These are phyloP conservation scores for Brachypteracias leptosomus DNA, from an alignment of 2,113 vertebrate genomes.

Conservation along the genomic window DNA sequence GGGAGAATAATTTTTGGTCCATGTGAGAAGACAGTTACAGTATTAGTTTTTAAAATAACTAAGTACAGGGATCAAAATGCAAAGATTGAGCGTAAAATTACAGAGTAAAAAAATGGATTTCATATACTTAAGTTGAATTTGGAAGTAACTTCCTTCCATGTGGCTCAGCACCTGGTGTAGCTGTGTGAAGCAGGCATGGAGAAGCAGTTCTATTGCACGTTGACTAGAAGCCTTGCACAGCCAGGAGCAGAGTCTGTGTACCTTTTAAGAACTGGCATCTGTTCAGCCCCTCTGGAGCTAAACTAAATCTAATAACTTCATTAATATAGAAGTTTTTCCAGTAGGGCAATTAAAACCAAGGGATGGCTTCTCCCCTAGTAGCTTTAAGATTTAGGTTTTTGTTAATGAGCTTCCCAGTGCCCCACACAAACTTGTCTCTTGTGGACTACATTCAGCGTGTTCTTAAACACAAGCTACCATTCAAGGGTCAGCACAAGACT, in stretches of 20 bases:
- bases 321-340: not conserved
- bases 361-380: not conserved
- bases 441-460: not conserved
- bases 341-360: not conserved
- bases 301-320: not conserved
- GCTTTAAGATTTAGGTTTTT: not conserved
- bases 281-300: not conserved
- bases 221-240: not conserved
- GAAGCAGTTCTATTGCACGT: not conserved
- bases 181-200: not conserved
- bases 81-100: not conserved
- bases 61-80: not conserved
- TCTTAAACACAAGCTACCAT: not conserved
- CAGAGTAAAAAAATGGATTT: accelerated
- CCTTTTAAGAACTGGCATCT: not conserved
- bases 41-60: not conserved
- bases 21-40: not conserved
- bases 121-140: not conserved
- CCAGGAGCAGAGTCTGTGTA: not conserved
- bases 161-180: not conserved
- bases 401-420: not conserved
- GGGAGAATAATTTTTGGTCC: not conserved
- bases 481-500: not conserved
- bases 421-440: not conserved
- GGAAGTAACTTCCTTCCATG: not conserved